Base-by-base conservation (phyloP, 2,888 invertebrate species). In the Hirtodrosophila alboralis region DNA sequence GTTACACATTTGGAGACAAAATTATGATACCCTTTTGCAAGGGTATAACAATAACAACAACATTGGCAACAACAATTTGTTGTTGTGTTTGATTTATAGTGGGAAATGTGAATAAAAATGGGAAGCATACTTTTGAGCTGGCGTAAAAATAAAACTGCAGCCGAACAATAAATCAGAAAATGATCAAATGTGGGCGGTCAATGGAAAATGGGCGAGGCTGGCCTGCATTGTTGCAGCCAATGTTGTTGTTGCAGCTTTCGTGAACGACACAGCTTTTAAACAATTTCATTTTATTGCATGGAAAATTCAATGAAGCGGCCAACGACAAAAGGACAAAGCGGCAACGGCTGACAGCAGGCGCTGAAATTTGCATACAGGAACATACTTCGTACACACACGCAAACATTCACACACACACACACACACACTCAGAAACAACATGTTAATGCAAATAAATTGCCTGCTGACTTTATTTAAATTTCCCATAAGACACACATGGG, bases 381-480 rank as follows among this genome's bases (percentile, higher is more conserved):
- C 77, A 84, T 76, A 84, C 57, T 66, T 60, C 63, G 13, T 43
- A 62, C 14, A 10, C 5, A 31, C 0, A 34, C 9, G 12, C 4
- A 31, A 8, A 53, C 13, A 47, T 3, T 37, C 3, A 14, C 9
- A 41, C 4, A 51, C 23, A 36, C 14, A 36, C 16, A 40, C 23
- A 48, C 51, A 54, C 37, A 78, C 38, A 59, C 51, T 76, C 26
- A 78, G 59, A 76, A 51, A 59, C 64, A 75, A 61, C 69, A 79
- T 78, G 80, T 83, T 86, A 81, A 81, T 86, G 85, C 85, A 81
- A 81, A 81, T 81, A 81, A 81, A 81, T 81, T 83, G 85, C 84
- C 87, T 83, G 78, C 84, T 71, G 78, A 86, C 87, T 75, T 85
- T 85, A 79, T 83, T 87, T 84, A 81, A 83, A 83, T 83, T 83